phyloP scores from a whole-genome alignment of 2,888 invertebrate species.

The Eucera pruinosa region DNA sequence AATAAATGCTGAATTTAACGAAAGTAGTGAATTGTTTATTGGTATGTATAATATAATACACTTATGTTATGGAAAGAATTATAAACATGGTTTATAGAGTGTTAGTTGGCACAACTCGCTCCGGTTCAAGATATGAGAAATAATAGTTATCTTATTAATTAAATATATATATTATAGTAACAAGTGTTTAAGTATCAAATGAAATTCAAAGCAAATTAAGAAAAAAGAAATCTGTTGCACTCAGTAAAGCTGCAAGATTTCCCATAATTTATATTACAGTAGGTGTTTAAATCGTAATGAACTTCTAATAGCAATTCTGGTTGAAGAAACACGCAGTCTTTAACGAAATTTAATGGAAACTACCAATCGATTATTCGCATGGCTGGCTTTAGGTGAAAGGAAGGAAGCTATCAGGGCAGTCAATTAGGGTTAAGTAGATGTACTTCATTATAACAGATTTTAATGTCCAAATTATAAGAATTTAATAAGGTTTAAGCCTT shows the following conservation, averaged over 20 bases:
- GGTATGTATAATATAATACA: no score
- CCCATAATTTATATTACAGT: background rate
- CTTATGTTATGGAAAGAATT: no score
- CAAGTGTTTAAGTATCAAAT: background rate
- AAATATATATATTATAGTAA: background rate
- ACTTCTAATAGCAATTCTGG: constrained; percentile 14
- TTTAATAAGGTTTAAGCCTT: background rate
- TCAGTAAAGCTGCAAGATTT: no score
- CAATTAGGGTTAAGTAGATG: constrained; percentile 10
- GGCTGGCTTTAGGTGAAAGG: constrained; percentile 25
- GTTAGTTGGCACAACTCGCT: no score
- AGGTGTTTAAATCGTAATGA: constrained; percentile 2
- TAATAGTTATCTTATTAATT: no score
- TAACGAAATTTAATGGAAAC: constrained; percentile 35
- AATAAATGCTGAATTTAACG: no score
- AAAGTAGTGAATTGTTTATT: no score
- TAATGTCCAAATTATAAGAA: background rate
- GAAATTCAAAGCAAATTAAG: background rate
- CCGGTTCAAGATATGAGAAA: no score
- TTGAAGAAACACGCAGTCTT: background rate
- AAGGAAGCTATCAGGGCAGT: constrained; percentile 26
- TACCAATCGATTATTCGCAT: constrained; percentile 38
- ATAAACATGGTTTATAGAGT: no score
- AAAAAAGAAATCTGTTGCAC: background rate
- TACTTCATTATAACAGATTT: constrained; percentile 12